Percentiles rank a stretch among this genome's conserved stretches.
Conservation (phyloP, 1,140 invertebrate species). For the Drosophila setifemur region DNA sequence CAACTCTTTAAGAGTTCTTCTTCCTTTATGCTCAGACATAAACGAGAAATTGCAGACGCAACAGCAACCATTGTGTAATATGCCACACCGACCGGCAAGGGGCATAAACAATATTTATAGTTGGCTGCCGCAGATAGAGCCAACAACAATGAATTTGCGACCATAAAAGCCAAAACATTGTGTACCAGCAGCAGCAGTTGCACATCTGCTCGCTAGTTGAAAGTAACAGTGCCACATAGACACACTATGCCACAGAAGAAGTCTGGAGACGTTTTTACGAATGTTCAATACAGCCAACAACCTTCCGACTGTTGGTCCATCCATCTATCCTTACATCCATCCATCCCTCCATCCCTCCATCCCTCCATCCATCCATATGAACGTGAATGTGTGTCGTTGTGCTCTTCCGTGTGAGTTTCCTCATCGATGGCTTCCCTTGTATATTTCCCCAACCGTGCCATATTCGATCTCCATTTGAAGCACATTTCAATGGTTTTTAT, state of each 20-base stretch:
- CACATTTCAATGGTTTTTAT: slow-evolving; percentile 80
- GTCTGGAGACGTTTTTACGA: slow-evolving; percentile 58
- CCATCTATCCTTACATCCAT: too few species aligned
- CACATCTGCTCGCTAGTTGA: too few species aligned
- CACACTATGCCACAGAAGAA: slow-evolving; percentile 11
- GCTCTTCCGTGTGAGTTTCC: not conserved
- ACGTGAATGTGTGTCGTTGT: not conserved
- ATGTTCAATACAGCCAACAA: too few species aligned
- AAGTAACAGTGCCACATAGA: slow-evolving; percentile 35
- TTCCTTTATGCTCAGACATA: slow-evolving; percentile 51
- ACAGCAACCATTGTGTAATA: slow-evolving; percentile 49
- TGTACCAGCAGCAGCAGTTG: slow-evolving; percentile 46
- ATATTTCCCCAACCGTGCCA: not conserved
- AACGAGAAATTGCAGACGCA: slow-evolving; percentile 28
- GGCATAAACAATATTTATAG: slow-evolving; percentile 73
- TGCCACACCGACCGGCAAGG: slow-evolving; percentile 20
- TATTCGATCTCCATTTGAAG: slow-evolving; percentile 67
- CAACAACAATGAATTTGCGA: slow-evolving; percentile 69
- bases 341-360: slow-evolving; percentile 19
- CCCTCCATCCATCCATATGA: not conserved
- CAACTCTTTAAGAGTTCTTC: slow-evolving; percentile 28
- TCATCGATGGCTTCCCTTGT: slow-evolving; percentile 4
- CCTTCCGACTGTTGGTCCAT: too few species aligned
- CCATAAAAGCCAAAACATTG: slow-evolving; percentile 74
- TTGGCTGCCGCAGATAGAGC: slow-evolving; percentile 31